Percentiles rank a stretch among this genome's conserved stretches.
These are phyloP conservation scores for Monochamus saltuarius DNA, from an alignment of 1,140 invertebrate genomes.

Conservation along the genomic window DNA sequence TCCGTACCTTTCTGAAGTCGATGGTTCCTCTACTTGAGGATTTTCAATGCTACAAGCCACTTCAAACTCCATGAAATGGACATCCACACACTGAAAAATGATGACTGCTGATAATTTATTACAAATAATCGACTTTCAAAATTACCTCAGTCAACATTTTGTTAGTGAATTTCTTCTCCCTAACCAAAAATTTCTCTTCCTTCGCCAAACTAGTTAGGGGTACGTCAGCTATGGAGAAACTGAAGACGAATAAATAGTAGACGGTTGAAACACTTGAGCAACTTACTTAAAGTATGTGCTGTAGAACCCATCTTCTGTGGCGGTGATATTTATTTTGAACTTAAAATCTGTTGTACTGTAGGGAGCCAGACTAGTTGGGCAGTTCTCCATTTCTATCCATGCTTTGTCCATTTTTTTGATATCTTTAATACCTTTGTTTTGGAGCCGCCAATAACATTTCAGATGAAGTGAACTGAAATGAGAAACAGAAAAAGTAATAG, in stretches of 20 bases:
- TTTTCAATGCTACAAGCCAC: too few relatives aligned
- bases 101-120: neutral
- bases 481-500: too few relatives aligned
- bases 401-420: slow-evolving; percentile 14
- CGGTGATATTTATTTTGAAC: slow-evolving; percentile 10
- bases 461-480: slow-evolving; percentile 16
- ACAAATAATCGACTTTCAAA: neutral
- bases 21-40: too few relatives aligned
- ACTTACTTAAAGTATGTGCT: slow-evolving; percentile 27
- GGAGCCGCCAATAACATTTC: slow-evolving; percentile 16
- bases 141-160: slow-evolving; percentile 3
- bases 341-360: slow-evolving; percentile 26
- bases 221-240: slow-evolving; percentile 32
- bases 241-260: slow-evolving; percentile 10
- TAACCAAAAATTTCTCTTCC: slow-evolving; percentile 25
- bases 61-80: slow-evolving; percentile 20
- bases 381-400: slow-evolving; percentile 25
- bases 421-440: neutral
- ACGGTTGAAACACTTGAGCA: neutral
- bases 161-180: neutral
- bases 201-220: slow-evolving; percentile 27
- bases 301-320: slow-evolving; percentile 21
- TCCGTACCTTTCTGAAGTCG: too few relatives aligned
- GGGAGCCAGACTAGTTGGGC: slow-evolving; percentile 2
- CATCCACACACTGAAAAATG: slow-evolving; percentile 27